Evolutionary conservation across 2,888 invertebrate genomes (phyloP).

Genomic region (Cantharis lateralis): DNA sequence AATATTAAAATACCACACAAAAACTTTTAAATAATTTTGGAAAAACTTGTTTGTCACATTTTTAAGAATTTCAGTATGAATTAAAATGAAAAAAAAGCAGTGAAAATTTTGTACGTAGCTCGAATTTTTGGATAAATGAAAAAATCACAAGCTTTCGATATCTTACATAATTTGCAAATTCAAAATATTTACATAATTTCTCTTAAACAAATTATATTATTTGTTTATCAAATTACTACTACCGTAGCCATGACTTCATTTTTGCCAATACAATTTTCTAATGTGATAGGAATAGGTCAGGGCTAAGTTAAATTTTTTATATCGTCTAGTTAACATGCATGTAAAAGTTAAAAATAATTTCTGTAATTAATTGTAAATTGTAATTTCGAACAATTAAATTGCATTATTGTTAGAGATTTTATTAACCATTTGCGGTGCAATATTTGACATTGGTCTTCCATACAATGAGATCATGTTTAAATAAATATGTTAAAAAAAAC

Average conservation of each 20-base stretch:
- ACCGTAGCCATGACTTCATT: not conserved
- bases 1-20: not conserved
- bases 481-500: not conserved
- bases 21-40: not conserved
- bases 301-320: not conserved
- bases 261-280: not conserved
- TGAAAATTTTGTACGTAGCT: not conserved
- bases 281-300: not conserved
- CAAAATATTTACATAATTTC: not conserved
- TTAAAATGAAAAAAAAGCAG: not conserved
- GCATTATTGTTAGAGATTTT: not conserved
- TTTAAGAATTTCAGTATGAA: not conserved
- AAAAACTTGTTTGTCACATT: not conserved
- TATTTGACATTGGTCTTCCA: not conserved
- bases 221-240: not conserved
- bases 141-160: not conserved
- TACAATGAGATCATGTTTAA: not conserved
- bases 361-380: not conserved
- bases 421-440: not conserved
- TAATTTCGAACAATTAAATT: not conserved
- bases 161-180: not conserved
- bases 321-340: not conserved
- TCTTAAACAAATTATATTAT: not conserved
- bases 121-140: not conserved
- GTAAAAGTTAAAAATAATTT: not conserved